Evolutionary conservation across 2,888 invertebrate genomes (phyloP).

Genomic region (Apamea monoglypha): DNA sequence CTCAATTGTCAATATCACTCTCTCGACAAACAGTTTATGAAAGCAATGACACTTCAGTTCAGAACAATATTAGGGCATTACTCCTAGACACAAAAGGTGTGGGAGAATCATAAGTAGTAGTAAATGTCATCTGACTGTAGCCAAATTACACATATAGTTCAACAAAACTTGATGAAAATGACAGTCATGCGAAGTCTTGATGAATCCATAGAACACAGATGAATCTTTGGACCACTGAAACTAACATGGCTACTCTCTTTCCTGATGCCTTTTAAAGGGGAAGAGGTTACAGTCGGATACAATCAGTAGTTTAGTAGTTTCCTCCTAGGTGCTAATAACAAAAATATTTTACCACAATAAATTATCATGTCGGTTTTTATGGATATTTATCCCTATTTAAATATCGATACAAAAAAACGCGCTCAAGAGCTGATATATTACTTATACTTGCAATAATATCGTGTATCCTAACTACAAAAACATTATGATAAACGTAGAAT

Average conservation of each 20-base stretch:
- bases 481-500: slow-evolving; percentile 27
- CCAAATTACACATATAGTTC: slow-evolving; percentile 4
- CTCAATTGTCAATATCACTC: slow-evolving; percentile 22
- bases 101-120: slow-evolving; percentile 8
- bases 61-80: slow-evolving; percentile 40
- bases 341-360: not conserved
- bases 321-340: not conserved
- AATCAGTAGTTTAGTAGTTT: not conserved
- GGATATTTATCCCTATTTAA: not conserved
- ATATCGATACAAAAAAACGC: not conserved
- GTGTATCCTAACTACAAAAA: not conserved
- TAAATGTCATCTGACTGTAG: slow-evolving; percentile 3
- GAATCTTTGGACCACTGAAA: not conserved
- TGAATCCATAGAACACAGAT: not conserved
- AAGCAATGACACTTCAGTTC: slow-evolving; percentile 37
- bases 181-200: not conserved
- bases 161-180: slow-evolving; percentile 10
- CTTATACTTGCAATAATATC: not conserved
- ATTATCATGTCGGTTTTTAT: not conserved
- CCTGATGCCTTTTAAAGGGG: not conserved
- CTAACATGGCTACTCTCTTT: not conserved
- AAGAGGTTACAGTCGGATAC: not conserved
- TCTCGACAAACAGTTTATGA: slow-evolving; percentile 23
- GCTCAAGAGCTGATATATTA: not conserved
- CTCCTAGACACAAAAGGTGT: slow-evolving; percentile 31